Evolutionary conservation across 2,113 vertebrate species (phyloP), one percentile per base, ranked within the genome.

Genomic region (Vimba vimba): DNA sequence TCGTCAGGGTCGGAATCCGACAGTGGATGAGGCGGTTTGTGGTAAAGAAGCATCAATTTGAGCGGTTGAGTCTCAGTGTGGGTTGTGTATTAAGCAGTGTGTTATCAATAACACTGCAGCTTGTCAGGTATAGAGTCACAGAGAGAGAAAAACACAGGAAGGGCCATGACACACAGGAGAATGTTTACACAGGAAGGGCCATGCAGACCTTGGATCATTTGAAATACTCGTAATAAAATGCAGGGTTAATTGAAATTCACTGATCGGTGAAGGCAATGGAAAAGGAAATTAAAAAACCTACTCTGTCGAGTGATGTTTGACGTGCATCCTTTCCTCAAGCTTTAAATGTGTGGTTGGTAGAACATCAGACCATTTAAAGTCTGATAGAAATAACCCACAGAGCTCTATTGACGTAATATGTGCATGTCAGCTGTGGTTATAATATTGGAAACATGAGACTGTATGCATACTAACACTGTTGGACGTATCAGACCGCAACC

Each of bases 11-110:
- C 76, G n/a, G 52, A 74, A 47, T 47, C 39, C 43, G 13, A 36
- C 52, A 78, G 71, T 0, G 2, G 76, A 78, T 78, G 52, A 39
- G 52, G 27, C 8, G 30, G 19, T 23, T 57, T 55, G 30, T 36
- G 30, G 30, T 78, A 78, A 78, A 78, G 19, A 36, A 78, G 76
- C 76, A 78, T 78, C 30, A 47, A 25, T 74, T 47, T 74, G 23
- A 74, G 39, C 5, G 11, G 69, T 13, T 74, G 39, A 74, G 71
- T 25, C 39, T 47, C 71, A 47, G 12, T 74, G 43, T 74, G 71
- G 71, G 43, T 74, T 47, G 39, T 74, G 71, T 74, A 25, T 45
- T 74, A 74, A 74, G 43, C 71, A 0, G 5, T 74, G 71, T 74
- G 43, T 17, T 74, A 74, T 74, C 71, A 47, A 23, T 47, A 74